Evolutionary conservation across 2,797 vertebrate genomes (phyloP).

Genomic region (Spinibarbus caldwelli): DNA sequence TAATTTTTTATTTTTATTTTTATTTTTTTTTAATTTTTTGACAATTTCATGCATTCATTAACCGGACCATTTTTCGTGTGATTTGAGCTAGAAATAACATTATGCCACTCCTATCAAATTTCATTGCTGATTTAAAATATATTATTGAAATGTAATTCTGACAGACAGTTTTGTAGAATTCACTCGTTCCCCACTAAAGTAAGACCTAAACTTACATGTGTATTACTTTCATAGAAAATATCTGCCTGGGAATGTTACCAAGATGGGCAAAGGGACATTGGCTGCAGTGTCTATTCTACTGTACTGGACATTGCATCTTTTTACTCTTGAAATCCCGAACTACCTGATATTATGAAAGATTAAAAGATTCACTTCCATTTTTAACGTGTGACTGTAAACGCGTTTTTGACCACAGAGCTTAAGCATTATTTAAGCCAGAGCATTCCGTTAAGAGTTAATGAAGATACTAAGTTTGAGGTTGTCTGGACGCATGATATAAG

Average conservation of each 20-base stretch:
- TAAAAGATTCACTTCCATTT: neutral
- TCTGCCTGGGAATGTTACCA: neutral
- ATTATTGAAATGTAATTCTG: neutral
- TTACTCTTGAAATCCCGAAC: too few species aligned
- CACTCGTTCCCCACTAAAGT: neutral
- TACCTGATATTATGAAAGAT: neutral
- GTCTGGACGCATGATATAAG: neutral
- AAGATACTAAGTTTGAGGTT: neutral
- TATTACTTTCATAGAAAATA: neutral
- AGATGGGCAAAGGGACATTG: neutral
- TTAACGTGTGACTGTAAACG: neutral
- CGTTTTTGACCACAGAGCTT: neutral
- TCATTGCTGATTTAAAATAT: neutral
- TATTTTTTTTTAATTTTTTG: neutral
- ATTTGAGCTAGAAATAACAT: neutral
- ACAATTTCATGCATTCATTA: conserved; percentile 17
- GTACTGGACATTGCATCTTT: too few species aligned
- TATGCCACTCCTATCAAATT: neutral
- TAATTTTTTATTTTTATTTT: neutral
- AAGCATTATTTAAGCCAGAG: neutral
- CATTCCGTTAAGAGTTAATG: neutral
- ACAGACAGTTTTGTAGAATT: neutral
- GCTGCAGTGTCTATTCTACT: neutral
- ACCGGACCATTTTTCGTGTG: neutral
- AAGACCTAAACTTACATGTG: neutral